A percentile compares a stretch with the other conserved stretches of the same genome.
Evolutionary conservation across 2,113 vertebrate genomes (phyloP).

Genomic region (Vidua macroura): DNA sequence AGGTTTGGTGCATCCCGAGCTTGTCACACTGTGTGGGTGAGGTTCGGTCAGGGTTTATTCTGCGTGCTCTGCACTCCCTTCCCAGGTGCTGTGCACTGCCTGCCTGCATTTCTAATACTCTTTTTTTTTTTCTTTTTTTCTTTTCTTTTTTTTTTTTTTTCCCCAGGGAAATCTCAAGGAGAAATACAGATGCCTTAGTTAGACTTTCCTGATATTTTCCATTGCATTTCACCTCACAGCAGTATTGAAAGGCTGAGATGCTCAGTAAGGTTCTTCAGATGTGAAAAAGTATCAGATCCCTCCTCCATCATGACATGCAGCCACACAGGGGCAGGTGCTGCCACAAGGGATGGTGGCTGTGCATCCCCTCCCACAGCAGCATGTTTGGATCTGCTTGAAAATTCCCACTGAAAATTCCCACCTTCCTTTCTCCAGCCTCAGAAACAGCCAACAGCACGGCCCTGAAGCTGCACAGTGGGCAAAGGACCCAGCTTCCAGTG

Average conservation of each 20-base stretch:
- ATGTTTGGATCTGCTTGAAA: background rate
- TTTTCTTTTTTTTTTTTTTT: background rate
- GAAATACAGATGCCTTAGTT: background rate
- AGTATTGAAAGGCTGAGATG: background rate
- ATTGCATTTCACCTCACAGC: background rate
- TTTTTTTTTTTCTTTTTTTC: background rate
- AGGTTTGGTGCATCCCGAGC: background rate
- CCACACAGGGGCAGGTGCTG: rapidly evolving
- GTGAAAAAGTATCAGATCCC: background rate
- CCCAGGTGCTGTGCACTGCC: background rate
- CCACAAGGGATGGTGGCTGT: background rate
- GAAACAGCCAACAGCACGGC: rapidly evolving
- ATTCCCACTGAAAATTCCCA: background rate
- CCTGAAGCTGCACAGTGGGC: background rate
- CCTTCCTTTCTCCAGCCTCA: background rate
- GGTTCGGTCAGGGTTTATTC: background rate
- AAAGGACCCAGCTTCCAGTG: background rate
- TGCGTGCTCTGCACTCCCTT: rapidly evolving
- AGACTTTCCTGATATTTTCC: background rate
- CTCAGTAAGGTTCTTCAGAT: background rate
- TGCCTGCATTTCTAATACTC: background rate
- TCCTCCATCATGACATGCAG: rapidly evolving
- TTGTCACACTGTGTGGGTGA: background rate
- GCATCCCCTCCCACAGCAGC: background rate
- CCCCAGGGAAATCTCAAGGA: background rate